Conservation (phyloP, 2,888 invertebrate species). For the Tenthredo livida region DNA sequence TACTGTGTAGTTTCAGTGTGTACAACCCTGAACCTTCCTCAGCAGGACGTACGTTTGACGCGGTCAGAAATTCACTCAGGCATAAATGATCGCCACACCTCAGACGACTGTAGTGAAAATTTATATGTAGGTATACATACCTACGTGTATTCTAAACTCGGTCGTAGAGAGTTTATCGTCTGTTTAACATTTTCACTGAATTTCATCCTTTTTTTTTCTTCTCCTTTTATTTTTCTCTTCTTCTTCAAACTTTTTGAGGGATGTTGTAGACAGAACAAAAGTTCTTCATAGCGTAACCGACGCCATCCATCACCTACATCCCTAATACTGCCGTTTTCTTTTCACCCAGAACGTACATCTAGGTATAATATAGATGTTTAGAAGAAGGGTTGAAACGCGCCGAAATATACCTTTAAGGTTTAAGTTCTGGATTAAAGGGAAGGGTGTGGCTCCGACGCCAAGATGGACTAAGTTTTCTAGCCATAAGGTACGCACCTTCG, state of each 20-base stretch:
- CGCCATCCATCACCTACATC: slow-evolving; percentile 26
- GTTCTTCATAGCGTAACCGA: slow-evolving; percentile 27
- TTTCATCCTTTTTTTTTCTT: not conserved
- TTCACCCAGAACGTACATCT: not conserved
- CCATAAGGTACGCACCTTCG: slow-evolving; percentile 22
- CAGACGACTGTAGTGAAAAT: slow-evolving; percentile 10
- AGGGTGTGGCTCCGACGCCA: not conserved
- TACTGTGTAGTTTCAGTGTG: slow-evolving; percentile 4
- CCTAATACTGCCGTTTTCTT: not conserved
- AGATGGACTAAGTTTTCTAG: not conserved
- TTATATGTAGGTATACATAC: not conserved
- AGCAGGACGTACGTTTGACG: not conserved
- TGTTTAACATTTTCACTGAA: not conserved
- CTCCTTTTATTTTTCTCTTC: not conserved
- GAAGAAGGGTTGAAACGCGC: not conserved
- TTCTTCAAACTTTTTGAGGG: not conserved
- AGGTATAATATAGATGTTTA: not conserved
- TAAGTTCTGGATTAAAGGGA: not conserved
- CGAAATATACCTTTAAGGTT: not conserved
- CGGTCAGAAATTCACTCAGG: slow-evolving; percentile 11
- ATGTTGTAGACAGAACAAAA: slow-evolving; percentile 17
- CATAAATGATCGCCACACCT: not conserved
- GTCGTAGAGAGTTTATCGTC: not conserved
- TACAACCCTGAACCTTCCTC: slow-evolving; percentile 7
- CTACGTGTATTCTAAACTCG: not conserved